Conservation (phyloP, 2,888 invertebrate genomes). For the Scrobipalpa atriplicella region DNA sequence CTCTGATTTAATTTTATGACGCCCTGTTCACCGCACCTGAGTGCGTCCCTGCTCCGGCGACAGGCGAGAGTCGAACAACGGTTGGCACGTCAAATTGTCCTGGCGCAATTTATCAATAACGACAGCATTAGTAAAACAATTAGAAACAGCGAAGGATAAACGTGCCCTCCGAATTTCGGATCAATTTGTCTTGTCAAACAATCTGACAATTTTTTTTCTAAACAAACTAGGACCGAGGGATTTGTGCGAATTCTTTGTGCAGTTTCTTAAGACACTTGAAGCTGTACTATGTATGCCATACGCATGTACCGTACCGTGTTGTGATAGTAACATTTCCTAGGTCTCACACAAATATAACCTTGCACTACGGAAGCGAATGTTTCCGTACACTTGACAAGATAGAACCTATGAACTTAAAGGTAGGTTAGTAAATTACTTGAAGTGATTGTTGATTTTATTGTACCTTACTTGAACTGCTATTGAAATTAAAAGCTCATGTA, state of each 20-base stretch:
- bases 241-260: too few species aligned
- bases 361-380: not conserved
- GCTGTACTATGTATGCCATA: too few species aligned
- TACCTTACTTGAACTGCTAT: not conserved
- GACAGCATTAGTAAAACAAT: too few species aligned
- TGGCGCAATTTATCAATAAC: constrained; percentile 80
- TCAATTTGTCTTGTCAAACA: too few species aligned
- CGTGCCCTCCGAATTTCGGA: too few species aligned
- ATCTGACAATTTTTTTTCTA: too few species aligned
- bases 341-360: not conserved
- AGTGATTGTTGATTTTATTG: not conserved
- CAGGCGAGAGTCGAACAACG: constrained; percentile 15
- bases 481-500: too few species aligned
- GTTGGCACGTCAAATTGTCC: constrained; percentile 50
- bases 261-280: too few species aligned
- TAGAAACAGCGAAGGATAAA: too few species aligned
- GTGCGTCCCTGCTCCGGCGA: not conserved
- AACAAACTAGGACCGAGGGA: too few species aligned
- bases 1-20: too few species aligned
- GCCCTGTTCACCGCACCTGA: not conserved
- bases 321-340: not conserved
- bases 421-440: not conserved
- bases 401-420: not conserved
- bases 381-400: not conserved
- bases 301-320: too few species aligned